Evolutionary conservation across 1,140 invertebrate species (phyloP).

Genomic region (Sycophila sp.): DNA sequence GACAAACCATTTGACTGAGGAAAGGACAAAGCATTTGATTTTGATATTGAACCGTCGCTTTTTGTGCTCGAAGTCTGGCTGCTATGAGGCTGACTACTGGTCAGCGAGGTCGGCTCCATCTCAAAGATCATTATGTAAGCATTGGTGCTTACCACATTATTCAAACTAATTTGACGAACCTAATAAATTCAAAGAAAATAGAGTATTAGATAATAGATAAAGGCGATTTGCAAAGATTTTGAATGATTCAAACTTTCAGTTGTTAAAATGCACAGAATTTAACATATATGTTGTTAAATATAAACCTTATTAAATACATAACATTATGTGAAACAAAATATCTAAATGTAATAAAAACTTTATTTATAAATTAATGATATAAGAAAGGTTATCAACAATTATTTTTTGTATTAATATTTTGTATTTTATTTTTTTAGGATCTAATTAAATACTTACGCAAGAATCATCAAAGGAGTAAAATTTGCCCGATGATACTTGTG

Average conservation of each 20-base stretch:
- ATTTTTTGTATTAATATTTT: no score
- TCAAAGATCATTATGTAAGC: slow-evolving; percentile 93
- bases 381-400: no score
- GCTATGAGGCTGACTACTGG: slow-evolving; percentile 40
- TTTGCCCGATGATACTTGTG: slow-evolving; percentile 80
- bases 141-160: slow-evolving; percentile 81
- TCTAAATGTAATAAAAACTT: no score
- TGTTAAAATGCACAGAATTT: no score
- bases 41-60: slow-evolving; percentile 14
- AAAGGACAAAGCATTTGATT: background rate
- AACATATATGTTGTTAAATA: no score
- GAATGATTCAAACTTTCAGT: no score
- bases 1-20: slow-evolving; percentile 24
- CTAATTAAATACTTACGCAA: slow-evolving; percentile 69
- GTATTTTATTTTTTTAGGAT: no score
- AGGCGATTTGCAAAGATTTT: no score
- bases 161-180: slow-evolving; percentile 78
- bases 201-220: no score
- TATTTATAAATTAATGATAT: no score
- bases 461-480: slow-evolving; percentile 90
- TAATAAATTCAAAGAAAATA: slow-evolving; percentile 52
- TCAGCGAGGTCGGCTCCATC: slow-evolving; percentile 66
- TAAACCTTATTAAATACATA: no score
- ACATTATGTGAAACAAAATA: no score
- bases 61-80: slow-evolving; percentile 1